Evolutionary conservation across 1,140 invertebrate genomes (phyloP).

Genomic region (Drosophila gunungcola): DNA sequence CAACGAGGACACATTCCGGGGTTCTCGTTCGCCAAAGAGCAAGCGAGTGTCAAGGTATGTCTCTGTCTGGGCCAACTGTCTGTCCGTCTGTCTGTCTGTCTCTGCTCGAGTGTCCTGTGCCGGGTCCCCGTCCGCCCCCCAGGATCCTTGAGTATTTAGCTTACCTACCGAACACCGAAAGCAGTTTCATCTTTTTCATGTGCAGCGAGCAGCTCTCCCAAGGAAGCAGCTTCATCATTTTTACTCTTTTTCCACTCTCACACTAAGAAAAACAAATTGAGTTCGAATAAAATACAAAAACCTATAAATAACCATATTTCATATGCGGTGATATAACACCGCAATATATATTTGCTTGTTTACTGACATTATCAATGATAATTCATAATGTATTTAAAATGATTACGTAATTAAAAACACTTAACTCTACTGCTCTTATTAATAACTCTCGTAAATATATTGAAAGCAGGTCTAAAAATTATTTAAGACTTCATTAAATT

Average conservation of each 20-base stretch:
- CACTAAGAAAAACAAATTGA: constrained; percentile 6
- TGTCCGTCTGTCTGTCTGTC: constrained; percentile 32
- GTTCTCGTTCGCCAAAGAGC: constrained; percentile 33
- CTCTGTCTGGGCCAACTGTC: constrained; percentile 40
- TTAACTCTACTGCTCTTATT: too few species aligned
- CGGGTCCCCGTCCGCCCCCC: constrained; percentile 36
- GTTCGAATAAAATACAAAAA: background rate
- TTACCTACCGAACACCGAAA: constrained; percentile 58
- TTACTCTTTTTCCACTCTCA: constrained; percentile 49
- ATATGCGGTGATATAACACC: too few species aligned
- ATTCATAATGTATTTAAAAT: too few species aligned
- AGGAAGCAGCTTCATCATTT: constrained; percentile 69
- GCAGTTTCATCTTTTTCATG: constrained; percentile 77
- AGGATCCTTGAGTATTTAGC: constrained; percentile 68
- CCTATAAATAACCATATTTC: background rate
- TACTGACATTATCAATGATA: too few species aligned
- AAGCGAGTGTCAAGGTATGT: constrained; percentile 65
- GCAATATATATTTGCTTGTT: too few species aligned
- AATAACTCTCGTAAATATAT: too few species aligned
- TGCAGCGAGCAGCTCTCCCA: constrained; percentile 51
- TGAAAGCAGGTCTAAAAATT: too few species aligned
- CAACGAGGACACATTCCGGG: constrained; percentile 60
- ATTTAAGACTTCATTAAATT: too few species aligned
- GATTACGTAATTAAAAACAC: too few species aligned
- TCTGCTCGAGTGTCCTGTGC: constrained; percentile 16